Base-by-base conservation (phyloP, 2,888 invertebrate species). In the Drosophila setosimentum region DNA sequence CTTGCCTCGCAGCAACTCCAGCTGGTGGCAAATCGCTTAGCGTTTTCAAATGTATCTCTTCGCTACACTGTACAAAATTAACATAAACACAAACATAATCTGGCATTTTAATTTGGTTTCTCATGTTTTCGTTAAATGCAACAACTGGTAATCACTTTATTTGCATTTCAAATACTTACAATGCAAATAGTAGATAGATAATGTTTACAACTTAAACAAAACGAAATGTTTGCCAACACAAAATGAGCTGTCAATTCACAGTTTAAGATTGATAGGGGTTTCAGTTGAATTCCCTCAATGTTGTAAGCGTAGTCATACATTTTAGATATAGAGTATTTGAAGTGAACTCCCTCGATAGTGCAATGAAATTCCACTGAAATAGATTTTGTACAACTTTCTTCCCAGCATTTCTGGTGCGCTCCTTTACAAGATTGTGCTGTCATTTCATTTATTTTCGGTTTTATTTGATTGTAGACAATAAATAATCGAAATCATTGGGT, bases 1-100 rank as follows among this genome's bases (percentile, higher is more conserved):
- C 51, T 59, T 69, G 53, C n/a, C 48, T 55, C 8, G 18, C 58
- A 49, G 35, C 51, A 58, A 55, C 45, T 42, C 8, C 45, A 30
- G n/a, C 21, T 63, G 42, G 18, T 63, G 32, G 42, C 54, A 27
- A 53, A 63, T 40, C 51, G 51, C 30, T 61, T 24, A 65, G 29
- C 49, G 64, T 54, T 54, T 55, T 18, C 55, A 30, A 11, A 42
- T 42, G 16, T 42, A 30, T 6, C 11, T 29, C 27, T 49, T 49
- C 29, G 45, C 45, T 50, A 42, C 57, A 57, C 21, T 65, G 55
- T 50, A 32, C 45, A 49, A 55, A 65, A 50, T 30, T 13, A 30
- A 6, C 30, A 64, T 35, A 30, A 32, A 11, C 59, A 16, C 24
- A 45, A 58, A 13, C 18, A 58, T 32, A 32, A 45, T 24, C 32